These are phyloP conservation scores for Hydrocynus forskahlii DNA, from an alignment of 2,797 vertebrate genomes.

Conservation along the genomic window DNA sequence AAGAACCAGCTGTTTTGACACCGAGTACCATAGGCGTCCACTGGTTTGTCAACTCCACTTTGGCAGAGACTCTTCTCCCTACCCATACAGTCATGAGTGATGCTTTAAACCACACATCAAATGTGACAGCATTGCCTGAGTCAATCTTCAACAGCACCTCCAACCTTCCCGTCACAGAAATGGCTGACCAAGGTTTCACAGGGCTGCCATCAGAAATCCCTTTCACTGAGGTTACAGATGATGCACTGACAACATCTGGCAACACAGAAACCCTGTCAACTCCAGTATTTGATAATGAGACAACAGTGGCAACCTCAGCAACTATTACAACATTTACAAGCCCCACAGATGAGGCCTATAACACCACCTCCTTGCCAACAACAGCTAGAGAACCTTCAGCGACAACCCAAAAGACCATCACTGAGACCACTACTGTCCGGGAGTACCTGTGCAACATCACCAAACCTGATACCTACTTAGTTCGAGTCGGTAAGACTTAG, in stretches of 20 bases:
- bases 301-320: slow-evolving; percentile 60
- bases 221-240: slow-evolving; percentile 49
- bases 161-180: slow-evolving; percentile 46
- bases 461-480: slow-evolving; percentile 80
- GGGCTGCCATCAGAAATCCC: slow-evolving; percentile 50
- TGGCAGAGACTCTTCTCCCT: slow-evolving; percentile 64
- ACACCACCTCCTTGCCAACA: slow-evolving; percentile 34
- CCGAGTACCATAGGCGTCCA: slow-evolving; percentile 67
- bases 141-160: slow-evolving; percentile 48
- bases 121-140: slow-evolving; percentile 52
- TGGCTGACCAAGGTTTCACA: slow-evolving; percentile 73
- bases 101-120: slow-evolving; percentile 58
- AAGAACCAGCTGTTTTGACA: slow-evolving; percentile 56
- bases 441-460: slow-evolving; percentile 87
- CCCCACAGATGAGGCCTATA: slow-evolving; percentile 40
- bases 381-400: slow-evolving; percentile 56
- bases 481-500: slow-evolving; percentile 83
- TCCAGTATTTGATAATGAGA: slow-evolving; percentile 56
- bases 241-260: slow-evolving; percentile 64
- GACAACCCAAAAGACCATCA: slow-evolving; percentile 58
- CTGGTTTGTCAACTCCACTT: slow-evolving; percentile 66
- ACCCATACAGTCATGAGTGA: slow-evolving; percentile 57
- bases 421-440: slow-evolving; percentile 70
- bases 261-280: slow-evolving; percentile 58
- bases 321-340: slow-evolving; percentile 53